Percentiles rank a stretch among this genome's conserved stretches.
Conservation (phyloP, 2,797 vertebrate genomes). For the Remorina albescens region DNA sequence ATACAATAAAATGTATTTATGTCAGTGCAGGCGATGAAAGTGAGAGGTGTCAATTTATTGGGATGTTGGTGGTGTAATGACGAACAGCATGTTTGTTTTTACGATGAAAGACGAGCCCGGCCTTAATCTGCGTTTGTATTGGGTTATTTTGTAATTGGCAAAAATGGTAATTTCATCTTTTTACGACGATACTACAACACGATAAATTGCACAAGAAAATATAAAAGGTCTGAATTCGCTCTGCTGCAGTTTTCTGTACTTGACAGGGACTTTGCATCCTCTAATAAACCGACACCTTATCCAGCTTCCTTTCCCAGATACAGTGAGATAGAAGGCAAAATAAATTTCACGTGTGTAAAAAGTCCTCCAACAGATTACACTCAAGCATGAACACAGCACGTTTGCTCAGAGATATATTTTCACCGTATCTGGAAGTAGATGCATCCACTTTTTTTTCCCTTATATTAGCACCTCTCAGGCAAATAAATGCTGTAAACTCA, state of each 20-base stretch:
- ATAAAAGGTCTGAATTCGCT: background rate
- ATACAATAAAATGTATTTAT: too few relatives aligned
- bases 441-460: slow-evolving; percentile 18
- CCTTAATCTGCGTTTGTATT: too few relatives aligned
- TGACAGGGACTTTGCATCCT: background rate
- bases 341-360: background rate
- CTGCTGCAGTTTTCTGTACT: background rate
- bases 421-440: slow-evolving; percentile 38
- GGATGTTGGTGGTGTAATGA: too few relatives aligned
- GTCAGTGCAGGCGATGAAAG: too few relatives aligned
- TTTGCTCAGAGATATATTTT: slow-evolving; percentile 10
- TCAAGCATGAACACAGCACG: slow-evolving; percentile 4
- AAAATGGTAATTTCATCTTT: background rate
- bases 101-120: too few relatives aligned
- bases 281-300: background rate
- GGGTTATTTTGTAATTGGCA: background rate
- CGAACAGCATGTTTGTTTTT: too few relatives aligned
- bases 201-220: background rate
- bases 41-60: too few relatives aligned
- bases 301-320: background rate
- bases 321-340: background rate
- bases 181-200: background rate
- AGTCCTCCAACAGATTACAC: slow-evolving; percentile 2
- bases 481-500: slow-evolving; percentile 46
- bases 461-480: slow-evolving; percentile 35